Base-by-base conservation (phyloP, 2,797 vertebrate species). In the Danio jaintianensis region DNA sequence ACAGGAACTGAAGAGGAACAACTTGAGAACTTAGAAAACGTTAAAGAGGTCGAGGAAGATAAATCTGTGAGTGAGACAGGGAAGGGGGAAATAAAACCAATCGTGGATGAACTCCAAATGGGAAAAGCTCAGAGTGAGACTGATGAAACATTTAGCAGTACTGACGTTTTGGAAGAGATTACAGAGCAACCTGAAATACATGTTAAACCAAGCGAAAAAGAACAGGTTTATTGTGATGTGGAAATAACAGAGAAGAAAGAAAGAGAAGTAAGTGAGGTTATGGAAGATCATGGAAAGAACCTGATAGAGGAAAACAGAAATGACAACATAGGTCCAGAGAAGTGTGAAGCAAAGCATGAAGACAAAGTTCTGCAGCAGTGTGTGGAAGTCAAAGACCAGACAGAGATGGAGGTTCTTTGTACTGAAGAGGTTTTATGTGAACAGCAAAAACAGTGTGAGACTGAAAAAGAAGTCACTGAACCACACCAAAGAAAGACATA, bases 321-420 rank as follows among this genome's bases (percentile, higher is more conserved):
- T 70, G 90, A 83, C 16, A 45, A 47, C 0, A 90, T 92, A 72
- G 88, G 87, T 22, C 62, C 12, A 0, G 82, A 88, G 9, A 55
- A 7, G 0, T 89, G 90, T 7, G 81, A 89, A 29, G 43, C 72
- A 12, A 78, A 74, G 0, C 91, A 93, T 59, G 87, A 93, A 83
- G 86, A 86, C 64, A 90, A 90, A 29, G 91, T 94, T 80, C 47
- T 91, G 93, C 89, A 94, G 91, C 84, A 94, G 90, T 0, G 91
- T 94, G 83, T 93, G 92, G 48, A 29, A 92, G 93, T 85, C 10
- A 50, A 61, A 69, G 76, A 81, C 5, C 50, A 59, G 16, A 83
- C 43, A 42, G 61, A 67, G 50, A 5, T 67, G 20, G 48, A 71
- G 22, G 50, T 56, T 20, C 47, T 72, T 5, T 9, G 10, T 3